Evolutionary conservation across 2,797 vertebrate genomes (phyloP), one percentile per base, ranked within the genome.

Genomic region (Tarsius wallacei): DNA sequence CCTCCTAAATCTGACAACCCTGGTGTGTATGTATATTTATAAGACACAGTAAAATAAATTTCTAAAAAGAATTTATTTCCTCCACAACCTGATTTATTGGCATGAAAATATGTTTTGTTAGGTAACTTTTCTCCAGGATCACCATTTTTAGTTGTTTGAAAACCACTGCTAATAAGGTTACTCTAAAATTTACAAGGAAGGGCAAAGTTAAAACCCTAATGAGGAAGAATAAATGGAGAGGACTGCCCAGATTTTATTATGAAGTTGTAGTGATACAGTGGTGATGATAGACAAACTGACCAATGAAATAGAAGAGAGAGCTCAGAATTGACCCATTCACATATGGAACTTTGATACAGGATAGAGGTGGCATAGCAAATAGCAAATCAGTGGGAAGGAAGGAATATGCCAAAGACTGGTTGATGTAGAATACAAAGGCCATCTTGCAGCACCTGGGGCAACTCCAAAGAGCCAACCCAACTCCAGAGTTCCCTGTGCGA

Each of bases 91-190:
- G 47, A 80, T 51, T 90, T 92, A 76, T 53, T 71, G 57, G 77
- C 31, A 7, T 49, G 47, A 90, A 74, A 59, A 12, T 64, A 42
- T 78, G 42, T 77, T 87, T 81, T 95, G 82, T 84, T 84, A 71
- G 49, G 26, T 26, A 66, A 96, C 21, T 17, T 7, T 92, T 87
- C 42, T 74, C 49, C 7, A 73, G 84, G 53, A 66, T 87, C 22
- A 81, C 22, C n/a, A 42, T 21, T 87, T 90, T 94, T 47, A 80
- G 74, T 53, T 94, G 57, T 71, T 73, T 88, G 42, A 85, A 93
- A 92, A 81, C 4, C 57, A 61, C 13, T 68, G 33, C 26, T 87
- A 83, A 71, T 53, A 59, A 78, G 55, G 13, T 92, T 51, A 66
- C 53, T 84, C 15, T 87, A 64, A 82, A 89, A 73, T 19, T 77